Conservation (phyloP, 92 coral and sea anemone genomes). For the Palythoa caribaeorum region DNA sequence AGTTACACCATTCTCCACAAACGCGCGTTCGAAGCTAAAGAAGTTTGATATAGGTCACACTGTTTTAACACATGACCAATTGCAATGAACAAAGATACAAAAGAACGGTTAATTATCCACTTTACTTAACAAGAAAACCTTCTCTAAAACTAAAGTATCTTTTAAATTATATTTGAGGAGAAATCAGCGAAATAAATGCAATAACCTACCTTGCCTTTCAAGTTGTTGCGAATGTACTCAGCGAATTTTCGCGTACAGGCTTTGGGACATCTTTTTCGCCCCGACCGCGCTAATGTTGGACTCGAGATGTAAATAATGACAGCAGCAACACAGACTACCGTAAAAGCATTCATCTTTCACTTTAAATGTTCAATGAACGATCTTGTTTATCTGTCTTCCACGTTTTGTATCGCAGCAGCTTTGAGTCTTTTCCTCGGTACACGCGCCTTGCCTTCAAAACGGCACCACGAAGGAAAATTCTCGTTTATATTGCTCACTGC, state of each 20-base stretch:
- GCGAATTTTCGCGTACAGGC: slow-evolving; percentile 11
- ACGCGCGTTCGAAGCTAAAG: neutral
- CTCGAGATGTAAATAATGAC: slow-evolving; percentile 3
- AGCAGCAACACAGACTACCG: neutral
- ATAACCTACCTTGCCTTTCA: slow-evolving; percentile 34
- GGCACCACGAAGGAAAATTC: neutral
- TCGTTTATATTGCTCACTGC: slow-evolving; percentile 23
- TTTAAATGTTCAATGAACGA: neutral
- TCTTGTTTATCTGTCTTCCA: neutral
- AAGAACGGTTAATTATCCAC: slow-evolving; percentile 20
- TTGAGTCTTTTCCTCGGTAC: neutral
- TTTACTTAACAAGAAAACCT: slow-evolving; percentile 9
- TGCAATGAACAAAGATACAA: neutral
- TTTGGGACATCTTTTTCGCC: slow-evolving; percentile 25
- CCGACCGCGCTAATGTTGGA: neutral
- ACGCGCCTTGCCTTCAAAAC: neutral
- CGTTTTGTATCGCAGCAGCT: neutral
- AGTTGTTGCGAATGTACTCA: slow-evolving; percentile 9
- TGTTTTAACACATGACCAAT: neutral
- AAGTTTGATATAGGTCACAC: neutral
- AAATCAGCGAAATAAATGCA: neutral
- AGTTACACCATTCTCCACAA: no score
- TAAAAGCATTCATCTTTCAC: slow-evolving; percentile 20
- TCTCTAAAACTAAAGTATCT: neutral
- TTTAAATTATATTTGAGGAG: neutral